Evolutionary conservation across 2,797 vertebrate species (phyloP), one percentile per base, ranked within the genome.

Genomic region (Diglossa cyanea): DNA sequence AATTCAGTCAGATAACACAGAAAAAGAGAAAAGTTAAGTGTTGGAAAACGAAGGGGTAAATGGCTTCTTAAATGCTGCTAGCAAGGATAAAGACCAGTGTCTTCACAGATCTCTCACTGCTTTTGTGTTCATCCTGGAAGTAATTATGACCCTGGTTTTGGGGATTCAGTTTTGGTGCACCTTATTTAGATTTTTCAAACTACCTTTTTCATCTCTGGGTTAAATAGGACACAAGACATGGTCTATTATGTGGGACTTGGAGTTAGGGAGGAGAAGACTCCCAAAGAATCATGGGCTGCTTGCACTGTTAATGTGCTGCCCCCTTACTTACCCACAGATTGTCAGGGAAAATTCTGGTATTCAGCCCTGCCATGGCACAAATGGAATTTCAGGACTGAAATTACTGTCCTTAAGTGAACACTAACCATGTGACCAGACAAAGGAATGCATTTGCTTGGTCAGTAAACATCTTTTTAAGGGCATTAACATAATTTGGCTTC

Each of bases 381-480:
- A 90, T 6, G 44, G 58, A 81, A 70, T 73, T 72, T 79, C 45
- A 82, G 70, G 66, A 54, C 40, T 57, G 89, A 92, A 91, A 79
- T 60, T 66, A 67, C 21, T 81, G 51, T 62, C 70, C 44, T 73
- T 72, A 91, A 96, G 48, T 78, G 79, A 93, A 75, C 0, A 1
- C 19, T 88, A 58, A 40, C 61, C 26, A 13, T 66, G 44, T 7
- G 10, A 44, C 60, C 70, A 90, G 70, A 88, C 40, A 78, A 79
- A 81, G 30, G 76, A 93, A 94, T 67, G 44, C 23, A 23, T 88
- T 90, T 91, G 13, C 58, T 92, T 91, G 82, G 62, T 90, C 76
- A 63, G 45, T 90, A 88, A 88, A 84, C 17, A 25, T 55, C 40
- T 88, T 94, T 94, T 82, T 85, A 70, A 73, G 51, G 40, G 16